phyloP scores from a whole-genome alignment of 2,888 invertebrate species.

The Dolichopus griseipennis region DNA sequence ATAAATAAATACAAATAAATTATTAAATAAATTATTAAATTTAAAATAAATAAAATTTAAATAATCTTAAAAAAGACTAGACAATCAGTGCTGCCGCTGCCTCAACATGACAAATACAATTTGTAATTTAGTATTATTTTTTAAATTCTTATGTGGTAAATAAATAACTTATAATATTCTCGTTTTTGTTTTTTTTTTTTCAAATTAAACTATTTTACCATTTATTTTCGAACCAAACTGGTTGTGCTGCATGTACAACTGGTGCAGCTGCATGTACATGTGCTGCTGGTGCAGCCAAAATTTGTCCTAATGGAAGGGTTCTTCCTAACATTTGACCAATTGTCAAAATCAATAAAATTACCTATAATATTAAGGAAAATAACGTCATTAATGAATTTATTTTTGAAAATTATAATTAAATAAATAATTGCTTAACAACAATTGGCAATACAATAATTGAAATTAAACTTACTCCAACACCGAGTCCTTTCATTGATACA shows the following conservation, averaged over 20 bases:
- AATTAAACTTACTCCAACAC: slow-evolving; percentile 51
- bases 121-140: not conserved
- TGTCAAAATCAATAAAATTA: slow-evolving; percentile 50
- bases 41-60: not conserved
- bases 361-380: slow-evolving; percentile 21
- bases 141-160: not conserved
- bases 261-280: slow-evolving; percentile 44
- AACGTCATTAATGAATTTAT: not conserved
- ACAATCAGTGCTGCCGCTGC: slow-evolving; percentile 1
- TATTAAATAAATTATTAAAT: not conserved
- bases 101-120: not conserved
- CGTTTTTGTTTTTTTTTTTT: too few species aligned
- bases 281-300: slow-evolving; percentile 45
- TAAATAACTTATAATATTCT: too few species aligned
- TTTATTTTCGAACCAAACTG: slow-evolving; percentile 42
- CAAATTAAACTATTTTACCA: slow-evolving; percentile 29
- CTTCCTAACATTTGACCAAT: slow-evolving; percentile 48
- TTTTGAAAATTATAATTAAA: not conserved
- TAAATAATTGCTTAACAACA: not conserved
- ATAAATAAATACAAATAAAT: slow-evolving; percentile 1
- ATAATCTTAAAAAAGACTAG: not conserved
- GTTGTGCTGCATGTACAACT: slow-evolving; percentile 37
- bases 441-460: not conserved
- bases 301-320: slow-evolving; percentile 38
- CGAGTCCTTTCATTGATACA: slow-evolving; percentile 64